Conservation (phyloP, 2,888 invertebrate species). For the Timema podura region DNA sequence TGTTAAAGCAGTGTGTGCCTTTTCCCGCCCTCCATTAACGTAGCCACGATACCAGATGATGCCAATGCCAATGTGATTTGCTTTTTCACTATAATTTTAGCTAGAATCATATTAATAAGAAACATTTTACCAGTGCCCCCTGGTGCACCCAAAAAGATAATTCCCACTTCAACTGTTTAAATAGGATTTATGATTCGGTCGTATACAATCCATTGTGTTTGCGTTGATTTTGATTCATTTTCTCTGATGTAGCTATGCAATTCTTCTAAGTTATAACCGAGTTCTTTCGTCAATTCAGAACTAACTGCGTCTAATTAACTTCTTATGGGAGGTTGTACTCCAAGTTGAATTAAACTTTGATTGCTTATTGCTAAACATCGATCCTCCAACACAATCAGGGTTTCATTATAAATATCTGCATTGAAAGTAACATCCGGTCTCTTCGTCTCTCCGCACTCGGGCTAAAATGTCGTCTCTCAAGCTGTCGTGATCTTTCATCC, state of each 20-base stretch:
- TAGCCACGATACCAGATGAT: neutral
- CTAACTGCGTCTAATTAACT: no score
- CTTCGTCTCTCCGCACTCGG: no score
- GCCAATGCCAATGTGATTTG: conserved; percentile 13
- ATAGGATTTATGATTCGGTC: conserved; percentile 11
- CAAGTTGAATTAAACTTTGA: conserved; percentile 13
- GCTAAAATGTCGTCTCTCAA: no score
- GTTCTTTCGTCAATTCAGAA: no score
- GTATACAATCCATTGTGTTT: neutral
- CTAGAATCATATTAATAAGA: conserved; percentile 11
- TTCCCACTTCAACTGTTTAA: conserved; percentile 7
- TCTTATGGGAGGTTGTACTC: conserved; percentile 11
- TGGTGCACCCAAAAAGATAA: conserved; percentile 16
- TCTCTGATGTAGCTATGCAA: conserved; percentile 10
- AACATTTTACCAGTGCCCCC: conserved; percentile 13
- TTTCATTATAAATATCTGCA: conserved; percentile 11
- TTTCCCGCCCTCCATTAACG: no score
- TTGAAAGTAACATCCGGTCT: no score
- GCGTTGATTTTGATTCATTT: neutral
- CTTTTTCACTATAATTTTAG: conserved; percentile 11
- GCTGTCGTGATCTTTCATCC: no score
- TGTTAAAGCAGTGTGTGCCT: neutral
- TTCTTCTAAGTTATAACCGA: no score
- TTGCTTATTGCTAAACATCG: conserved; percentile 11
- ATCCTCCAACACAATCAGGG: conserved; percentile 4